phyloP scores from a whole-genome alignment of 2,888 invertebrate species.

The Drosophila gaucha region DNA sequence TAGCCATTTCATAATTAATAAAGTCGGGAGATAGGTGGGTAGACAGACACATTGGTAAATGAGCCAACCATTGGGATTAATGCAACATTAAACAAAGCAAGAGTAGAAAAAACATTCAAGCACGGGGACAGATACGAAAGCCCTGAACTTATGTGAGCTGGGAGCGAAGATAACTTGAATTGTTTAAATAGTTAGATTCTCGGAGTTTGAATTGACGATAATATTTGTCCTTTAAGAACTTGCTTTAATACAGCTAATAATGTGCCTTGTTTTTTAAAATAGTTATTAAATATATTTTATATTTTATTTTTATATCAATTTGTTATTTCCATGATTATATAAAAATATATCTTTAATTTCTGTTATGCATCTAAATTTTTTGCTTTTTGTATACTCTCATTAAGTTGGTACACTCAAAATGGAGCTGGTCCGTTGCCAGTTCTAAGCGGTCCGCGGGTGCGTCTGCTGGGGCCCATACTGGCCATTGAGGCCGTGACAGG shows the following conservation, averaged over 20 bases:
- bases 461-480: slow-evolving; percentile 89
- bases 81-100: slow-evolving; percentile 69
- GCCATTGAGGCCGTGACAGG: slow-evolving; percentile 90
- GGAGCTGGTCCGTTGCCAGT: slow-evolving; percentile 88
- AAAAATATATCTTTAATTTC: neutral
- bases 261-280: neutral
- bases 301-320: neutral
- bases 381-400: neutral
- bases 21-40: slow-evolving; percentile 28
- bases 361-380: neutral
- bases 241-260: too few species aligned
- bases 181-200: slow-evolving; percentile 2
- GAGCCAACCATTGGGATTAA: slow-evolving; percentile 66
- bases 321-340: too few species aligned
- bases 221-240: neutral
- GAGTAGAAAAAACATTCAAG: slow-evolving; percentile 29
- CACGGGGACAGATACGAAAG: slow-evolving; percentile 7
- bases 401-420: slow-evolving; percentile 89
- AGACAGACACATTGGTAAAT: slow-evolving; percentile 63
- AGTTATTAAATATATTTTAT: too few species aligned
- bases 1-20: slow-evolving; percentile 78
- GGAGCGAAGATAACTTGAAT: neutral
- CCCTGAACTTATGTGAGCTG: slow-evolving; percentile 41
- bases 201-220: neutral
- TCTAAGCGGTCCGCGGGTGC: slow-evolving; percentile 87